A percentile compares a stretch with the other conserved stretches of the same genome.
phyloP scores from a whole-genome alignment of 2,888 invertebrate species.

The Oligia latruncula region DNA sequence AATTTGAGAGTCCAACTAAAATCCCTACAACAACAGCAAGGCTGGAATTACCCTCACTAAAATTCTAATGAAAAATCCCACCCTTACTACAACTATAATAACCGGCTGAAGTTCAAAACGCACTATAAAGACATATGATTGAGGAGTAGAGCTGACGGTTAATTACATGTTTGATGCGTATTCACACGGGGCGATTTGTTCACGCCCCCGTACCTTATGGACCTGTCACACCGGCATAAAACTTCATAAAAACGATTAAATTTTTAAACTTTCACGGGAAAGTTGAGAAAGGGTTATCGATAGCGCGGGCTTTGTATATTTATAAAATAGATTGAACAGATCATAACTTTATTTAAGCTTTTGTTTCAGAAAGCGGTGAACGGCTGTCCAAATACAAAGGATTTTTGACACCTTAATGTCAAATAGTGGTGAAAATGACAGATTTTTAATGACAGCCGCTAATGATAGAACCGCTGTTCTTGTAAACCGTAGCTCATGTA shows the following conservation, averaged over 20 bases:
- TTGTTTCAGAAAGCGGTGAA: neutral
- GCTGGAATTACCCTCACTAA: neutral
- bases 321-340: neutral
- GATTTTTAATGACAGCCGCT: neutral
- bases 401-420: neutral
- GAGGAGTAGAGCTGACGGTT: conserved; percentile 63
- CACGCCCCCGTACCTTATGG: conserved; percentile 38
- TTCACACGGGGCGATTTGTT: conserved; percentile 47
- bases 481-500: neutral
- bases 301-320: neutral
- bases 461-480: neutral
- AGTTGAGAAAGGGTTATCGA: neutral
- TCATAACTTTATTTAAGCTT: neutral
- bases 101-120: conserved; percentile 36
- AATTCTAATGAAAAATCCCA: conserved; percentile 15
- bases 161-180: conserved; percentile 71
- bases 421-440: neutral
- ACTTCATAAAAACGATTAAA: conserved; percentile 24
- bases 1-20: neutral
- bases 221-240: conserved; percentile 25
- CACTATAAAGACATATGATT: conserved; percentile 66
- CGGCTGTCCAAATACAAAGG: neutral
- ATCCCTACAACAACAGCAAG: neutral
- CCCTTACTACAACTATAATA: conserved; percentile 26
- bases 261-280: neutral